Evolutionary conservation across 2,888 invertebrate genomes (phyloP).

Genomic region (Ophioninae sp.): DNA sequence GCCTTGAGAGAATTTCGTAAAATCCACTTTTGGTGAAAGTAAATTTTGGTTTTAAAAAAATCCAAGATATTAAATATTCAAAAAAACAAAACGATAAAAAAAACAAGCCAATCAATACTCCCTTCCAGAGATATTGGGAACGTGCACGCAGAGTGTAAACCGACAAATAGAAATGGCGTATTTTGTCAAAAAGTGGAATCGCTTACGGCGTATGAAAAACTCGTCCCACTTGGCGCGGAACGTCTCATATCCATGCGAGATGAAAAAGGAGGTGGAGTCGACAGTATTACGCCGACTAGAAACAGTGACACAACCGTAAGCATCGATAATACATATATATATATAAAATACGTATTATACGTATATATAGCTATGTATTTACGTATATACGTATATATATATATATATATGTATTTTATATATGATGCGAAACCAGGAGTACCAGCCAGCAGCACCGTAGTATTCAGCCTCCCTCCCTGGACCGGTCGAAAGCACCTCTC

Average conservation of each 20-base stretch:
- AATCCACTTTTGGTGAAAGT: too few species aligned
- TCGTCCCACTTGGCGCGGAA: not conserved
- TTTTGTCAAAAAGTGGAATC: not conserved
- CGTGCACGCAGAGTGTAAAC: too few species aligned
- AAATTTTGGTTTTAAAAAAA: too few species aligned
- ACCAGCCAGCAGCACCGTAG: conserved; percentile 44
- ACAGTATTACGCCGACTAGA: conserved; percentile 25
- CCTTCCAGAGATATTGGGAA: too few species aligned
- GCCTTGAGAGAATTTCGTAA: too few species aligned
- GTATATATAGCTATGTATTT: conserved; percentile 5
- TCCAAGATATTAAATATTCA: too few species aligned
- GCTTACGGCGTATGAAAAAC: not conserved
- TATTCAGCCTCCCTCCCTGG: conserved; percentile 43
- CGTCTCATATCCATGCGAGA: not conserved
- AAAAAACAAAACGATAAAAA: too few species aligned
- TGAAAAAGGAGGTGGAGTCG: conserved; percentile 15
- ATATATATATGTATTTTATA: conserved; percentile 14
- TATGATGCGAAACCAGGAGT: conserved; percentile 33
- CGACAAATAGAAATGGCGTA: not conserved
- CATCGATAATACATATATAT: conserved; percentile 12
- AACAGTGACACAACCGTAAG: conserved; percentile 37
- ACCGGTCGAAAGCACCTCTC: conserved; percentile 46
- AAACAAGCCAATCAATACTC: too few species aligned
- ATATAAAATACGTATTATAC: not conserved
- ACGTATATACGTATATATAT: conserved; percentile 1